phyloP scores from a whole-genome alignment of 1,140 invertebrate species.

The Leptopilina clavipes region DNA sequence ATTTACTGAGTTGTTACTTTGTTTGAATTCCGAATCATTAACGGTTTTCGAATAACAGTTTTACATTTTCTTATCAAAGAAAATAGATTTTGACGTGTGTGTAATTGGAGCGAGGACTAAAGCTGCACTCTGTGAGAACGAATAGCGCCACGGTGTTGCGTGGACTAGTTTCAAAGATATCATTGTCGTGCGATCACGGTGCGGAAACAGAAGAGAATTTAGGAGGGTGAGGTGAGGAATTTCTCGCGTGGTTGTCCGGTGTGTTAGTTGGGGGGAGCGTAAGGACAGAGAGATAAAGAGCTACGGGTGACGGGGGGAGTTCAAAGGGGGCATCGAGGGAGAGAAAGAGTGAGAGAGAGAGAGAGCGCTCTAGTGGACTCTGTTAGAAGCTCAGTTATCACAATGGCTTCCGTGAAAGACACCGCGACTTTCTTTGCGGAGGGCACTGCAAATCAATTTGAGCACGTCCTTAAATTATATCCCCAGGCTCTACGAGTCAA shows the following conservation, averaged over 20 bases:
- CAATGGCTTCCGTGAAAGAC: conserved; percentile 90
- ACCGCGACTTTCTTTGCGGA: conserved; percentile 93
- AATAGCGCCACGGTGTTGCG: conserved; percentile 32
- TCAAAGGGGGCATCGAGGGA: conserved; percentile 11
- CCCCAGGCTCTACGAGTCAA: conserved; percentile 90
- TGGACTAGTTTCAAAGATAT: conserved; percentile 18
- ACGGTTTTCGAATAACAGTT: background rate
- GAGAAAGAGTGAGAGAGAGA: conserved; percentile 19
- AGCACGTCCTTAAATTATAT: conserved; percentile 91
- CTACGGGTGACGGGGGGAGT: conserved; percentile 40
- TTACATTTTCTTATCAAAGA: background rate
- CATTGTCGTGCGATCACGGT: conserved; percentile 33
- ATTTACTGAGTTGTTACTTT: conserved; percentile 35
- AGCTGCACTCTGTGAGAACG: background rate
- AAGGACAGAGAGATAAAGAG: conserved; percentile 42
- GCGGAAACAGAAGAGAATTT: conserved; percentile 35
- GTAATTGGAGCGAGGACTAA: background rate
- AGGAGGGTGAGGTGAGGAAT: conserved; percentile 28
- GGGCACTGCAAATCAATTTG: conserved; percentile 89
- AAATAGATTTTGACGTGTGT: background rate
- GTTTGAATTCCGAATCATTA: conserved; percentile 37
- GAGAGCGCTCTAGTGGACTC: conserved; percentile 63
- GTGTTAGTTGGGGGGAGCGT: conserved; percentile 40
- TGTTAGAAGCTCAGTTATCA: conserved; percentile 75
- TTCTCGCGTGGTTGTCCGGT: conserved; percentile 36